Percentiles rank a stretch among this genome's conserved stretches.
Evolutionary conservation across 2,888 invertebrate genomes (phyloP).

Genomic region (Drosophila ezoana): DNA sequence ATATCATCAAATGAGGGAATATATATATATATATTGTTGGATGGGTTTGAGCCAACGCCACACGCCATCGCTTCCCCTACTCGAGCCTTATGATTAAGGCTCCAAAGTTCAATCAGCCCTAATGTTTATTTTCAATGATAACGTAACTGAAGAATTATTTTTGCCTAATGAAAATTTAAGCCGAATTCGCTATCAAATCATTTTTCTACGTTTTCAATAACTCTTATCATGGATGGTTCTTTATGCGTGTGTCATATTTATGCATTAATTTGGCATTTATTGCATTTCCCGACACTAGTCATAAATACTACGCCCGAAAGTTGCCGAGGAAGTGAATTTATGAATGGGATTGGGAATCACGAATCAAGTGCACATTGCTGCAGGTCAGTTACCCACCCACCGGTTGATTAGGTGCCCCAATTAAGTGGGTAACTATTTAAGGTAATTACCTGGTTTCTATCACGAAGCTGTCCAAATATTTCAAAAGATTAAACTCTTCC

Average conservation of each 20-base stretch:
- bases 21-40: background rate
- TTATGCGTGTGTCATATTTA: conserved; percentile 44
- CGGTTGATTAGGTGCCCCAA: conserved; percentile 20
- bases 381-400: conserved; percentile 42
- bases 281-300: conserved; percentile 38
- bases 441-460: background rate
- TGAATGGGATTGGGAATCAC: conserved; percentile 45
- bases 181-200: conserved; percentile 46
- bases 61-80: conserved; percentile 24
- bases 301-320: conserved; percentile 36
- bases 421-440: conserved; percentile 18
- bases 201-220: conserved; percentile 7
- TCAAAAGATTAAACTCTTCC: conserved; percentile 25
- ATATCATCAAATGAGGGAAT: conserved; percentile 2
- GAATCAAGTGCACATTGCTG: conserved; percentile 9
- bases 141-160: conserved; percentile 55
- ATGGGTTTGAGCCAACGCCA: conserved; percentile 13
- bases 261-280: conserved; percentile 46
- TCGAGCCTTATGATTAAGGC: conserved; percentile 58
- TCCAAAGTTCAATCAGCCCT: conserved; percentile 64
- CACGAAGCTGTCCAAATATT: conserved; percentile 15
- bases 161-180: conserved; percentile 45
- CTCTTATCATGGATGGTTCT: conserved; percentile 2
- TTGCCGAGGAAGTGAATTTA: conserved; percentile 41
- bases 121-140: conserved; percentile 58